Evolutionary conservation across 1,140 invertebrate genomes (phyloP).

Genomic region (Drosophila chauvacae): DNA sequence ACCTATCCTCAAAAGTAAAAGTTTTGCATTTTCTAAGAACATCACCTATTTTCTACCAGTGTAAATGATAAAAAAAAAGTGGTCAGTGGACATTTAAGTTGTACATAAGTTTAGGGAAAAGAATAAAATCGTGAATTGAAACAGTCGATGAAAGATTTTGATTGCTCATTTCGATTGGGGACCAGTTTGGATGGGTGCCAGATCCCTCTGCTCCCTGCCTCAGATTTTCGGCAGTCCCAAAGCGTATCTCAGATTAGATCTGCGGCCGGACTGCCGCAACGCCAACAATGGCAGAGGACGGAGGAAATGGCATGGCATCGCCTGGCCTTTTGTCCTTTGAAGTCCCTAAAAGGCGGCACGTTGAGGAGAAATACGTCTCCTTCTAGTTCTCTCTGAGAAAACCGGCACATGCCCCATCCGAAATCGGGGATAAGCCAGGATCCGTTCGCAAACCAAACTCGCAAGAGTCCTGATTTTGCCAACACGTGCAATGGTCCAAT

Average conservation of each 20-base stretch:
- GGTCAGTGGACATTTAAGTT: neutral
- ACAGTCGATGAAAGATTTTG: slow-evolving; percentile 27
- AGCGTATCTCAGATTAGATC: slow-evolving; percentile 19
- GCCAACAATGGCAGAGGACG: slow-evolving; percentile 1
- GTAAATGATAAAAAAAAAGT: neutral
- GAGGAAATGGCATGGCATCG: slow-evolving; percentile 11
- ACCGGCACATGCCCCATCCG: neutral
- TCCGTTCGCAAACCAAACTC: neutral
- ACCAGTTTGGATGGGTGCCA: slow-evolving; percentile 10
- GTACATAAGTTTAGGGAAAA: slow-evolving; percentile 21
- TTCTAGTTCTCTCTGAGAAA: neutral
- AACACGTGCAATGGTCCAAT: neutral
- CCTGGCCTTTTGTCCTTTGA: slow-evolving; percentile 15
- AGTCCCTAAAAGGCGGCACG: slow-evolving; percentile 4
- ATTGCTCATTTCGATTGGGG: slow-evolving; percentile 37
- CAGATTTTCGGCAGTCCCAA: neutral
- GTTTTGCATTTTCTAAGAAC: neutral
- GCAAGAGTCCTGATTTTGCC: neutral
- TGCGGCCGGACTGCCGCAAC: neutral
- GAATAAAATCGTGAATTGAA: slow-evolving; percentile 23
- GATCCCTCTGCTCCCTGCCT: neutral
- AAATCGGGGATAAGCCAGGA: slow-evolving; percentile 12
- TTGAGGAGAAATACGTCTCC: neutral
- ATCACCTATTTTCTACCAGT: neutral
- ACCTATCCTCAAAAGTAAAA: neutral